Evolutionary conservation across 1,140 invertebrate genomes (phyloP), one percentile per base, ranked within the genome.

Genomic region (Caenorhabditis inopinata): DNA sequence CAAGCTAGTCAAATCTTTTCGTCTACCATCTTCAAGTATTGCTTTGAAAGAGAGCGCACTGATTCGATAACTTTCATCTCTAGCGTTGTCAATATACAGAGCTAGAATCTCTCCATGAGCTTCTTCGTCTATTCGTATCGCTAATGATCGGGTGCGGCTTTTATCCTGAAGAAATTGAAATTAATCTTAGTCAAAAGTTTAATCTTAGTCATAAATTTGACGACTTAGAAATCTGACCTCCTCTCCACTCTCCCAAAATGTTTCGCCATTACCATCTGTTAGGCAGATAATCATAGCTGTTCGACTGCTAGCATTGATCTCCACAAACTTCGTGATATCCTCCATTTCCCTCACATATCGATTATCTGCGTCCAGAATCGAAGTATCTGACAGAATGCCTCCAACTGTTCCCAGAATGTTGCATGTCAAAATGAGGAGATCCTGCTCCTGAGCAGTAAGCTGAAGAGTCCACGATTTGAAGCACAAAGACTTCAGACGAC

Each of bases 171-270:
- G 32, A 21, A 14, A 47, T 16, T 0, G 18, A 47, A 47, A 47
- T 16, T 16, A 47, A 47, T 47, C 46, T 75, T n/a, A 29, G 14
- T 75, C 14, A 78, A n/a, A 75, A 16, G 47, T n/a, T 21, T 76
- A 62, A 12, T n/a, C 1, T 6, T 7, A 21, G 12, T 77, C 23
- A 49, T 51, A 27, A 58, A 82, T 45, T 38, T 14, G 14, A n/a
- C n/a, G n/a, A n/a, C n/a, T 42, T 35, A 18, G 9, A 14, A 77
- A 81, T 38, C 74, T 27, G 14, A 85, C 96, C 87, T 98, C 96
- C 85, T 98, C 96, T 2, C 96, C 96, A 79, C 95, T 97, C 90
- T 99, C 96, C 96, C 96, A 99, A 89, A 98, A 99, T 0, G 96
- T 98, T 90, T 99, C 96, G 0, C 95, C 97, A 1, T 94, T 96